phyloP scores from a whole-genome alignment of 2,797 vertebrate species.

The Fistularia tabacaria region DNA sequence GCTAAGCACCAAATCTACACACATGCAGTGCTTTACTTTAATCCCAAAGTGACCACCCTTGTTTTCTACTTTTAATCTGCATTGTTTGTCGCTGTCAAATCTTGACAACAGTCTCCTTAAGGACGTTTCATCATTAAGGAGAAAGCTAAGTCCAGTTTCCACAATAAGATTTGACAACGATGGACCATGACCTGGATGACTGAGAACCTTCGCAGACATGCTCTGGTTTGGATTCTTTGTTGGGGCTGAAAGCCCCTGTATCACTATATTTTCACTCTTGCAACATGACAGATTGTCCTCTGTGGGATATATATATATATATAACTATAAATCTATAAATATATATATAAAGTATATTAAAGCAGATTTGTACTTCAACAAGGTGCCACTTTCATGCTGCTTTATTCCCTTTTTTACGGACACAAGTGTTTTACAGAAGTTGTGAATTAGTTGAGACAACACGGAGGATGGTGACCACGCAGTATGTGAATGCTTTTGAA shows the following conservation, averaged over 20 bases:
- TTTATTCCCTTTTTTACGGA: constrained; percentile 33
- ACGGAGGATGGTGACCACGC: constrained; percentile 7
- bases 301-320: no score
- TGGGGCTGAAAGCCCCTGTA: constrained; percentile 10
- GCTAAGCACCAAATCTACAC: constrained; percentile 48
- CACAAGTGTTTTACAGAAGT: constrained; percentile 42
- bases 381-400: constrained; percentile 69
- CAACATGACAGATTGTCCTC: constrained; percentile 8
- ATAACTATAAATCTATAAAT: neutral
- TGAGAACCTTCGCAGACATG: no score
- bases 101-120: no score
- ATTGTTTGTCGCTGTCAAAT: constrained; percentile 6
- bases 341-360: constrained; percentile 32
- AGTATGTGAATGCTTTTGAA: constrained; percentile 25
- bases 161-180: no score
- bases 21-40: constrained; percentile 59
- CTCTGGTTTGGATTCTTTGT: no score
- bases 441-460: constrained; percentile 18
- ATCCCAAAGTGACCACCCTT: constrained; percentile 39
- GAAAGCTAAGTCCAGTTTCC: no score
- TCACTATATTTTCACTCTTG: constrained; percentile 51
- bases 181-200: no score
- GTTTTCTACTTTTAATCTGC: constrained; percentile 23
- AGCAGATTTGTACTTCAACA: constrained; percentile 61
- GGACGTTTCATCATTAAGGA: no score